These are phyloP conservation scores for Synergus japonicus DNA, from an alignment of 2,888 invertebrate species.

Conservation along the genomic window DNA sequence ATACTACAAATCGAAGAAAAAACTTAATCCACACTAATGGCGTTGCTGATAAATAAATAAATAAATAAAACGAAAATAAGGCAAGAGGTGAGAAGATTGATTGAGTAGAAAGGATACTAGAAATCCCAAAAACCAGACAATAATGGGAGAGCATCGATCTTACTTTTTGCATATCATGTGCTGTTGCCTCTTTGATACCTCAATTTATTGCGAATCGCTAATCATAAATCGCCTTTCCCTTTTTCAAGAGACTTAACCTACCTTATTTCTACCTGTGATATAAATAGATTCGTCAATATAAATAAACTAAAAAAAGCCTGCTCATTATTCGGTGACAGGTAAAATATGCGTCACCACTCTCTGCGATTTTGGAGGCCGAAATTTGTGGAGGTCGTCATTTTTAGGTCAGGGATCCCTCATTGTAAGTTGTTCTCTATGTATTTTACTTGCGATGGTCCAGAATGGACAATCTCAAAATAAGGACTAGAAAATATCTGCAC, in stretches of 20 bases:
- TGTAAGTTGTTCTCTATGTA: constrained; percentile 5
- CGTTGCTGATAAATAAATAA: constrained; percentile 2
- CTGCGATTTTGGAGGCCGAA: constrained; percentile 60
- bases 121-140: constrained; percentile 14
- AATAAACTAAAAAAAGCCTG: constrained; percentile 20
- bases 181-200: constrained; percentile 6
- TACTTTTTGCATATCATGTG: constrained; percentile 20
- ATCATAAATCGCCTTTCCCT: constrained; percentile 23
- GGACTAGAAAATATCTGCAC: neutral
- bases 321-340: constrained; percentile 48
- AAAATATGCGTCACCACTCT: constrained; percentile 45
- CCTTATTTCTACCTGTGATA: constrained; percentile 30
- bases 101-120: neutral
- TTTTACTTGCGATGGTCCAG: neutral
- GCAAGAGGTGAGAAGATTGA: neutral
- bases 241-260: constrained; percentile 27
- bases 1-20: neutral
- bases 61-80: neutral
- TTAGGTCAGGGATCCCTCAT: constrained; percentile 63
- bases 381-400: constrained; percentile 63
- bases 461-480: neutral
- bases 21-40: neutral
- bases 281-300: constrained; percentile 28
- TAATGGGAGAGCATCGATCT: constrained; percentile 17
- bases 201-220: constrained; percentile 27